Evolutionary conservation across 2,113 vertebrate species (phyloP).

Genomic region (Antigone vipio): DNA sequence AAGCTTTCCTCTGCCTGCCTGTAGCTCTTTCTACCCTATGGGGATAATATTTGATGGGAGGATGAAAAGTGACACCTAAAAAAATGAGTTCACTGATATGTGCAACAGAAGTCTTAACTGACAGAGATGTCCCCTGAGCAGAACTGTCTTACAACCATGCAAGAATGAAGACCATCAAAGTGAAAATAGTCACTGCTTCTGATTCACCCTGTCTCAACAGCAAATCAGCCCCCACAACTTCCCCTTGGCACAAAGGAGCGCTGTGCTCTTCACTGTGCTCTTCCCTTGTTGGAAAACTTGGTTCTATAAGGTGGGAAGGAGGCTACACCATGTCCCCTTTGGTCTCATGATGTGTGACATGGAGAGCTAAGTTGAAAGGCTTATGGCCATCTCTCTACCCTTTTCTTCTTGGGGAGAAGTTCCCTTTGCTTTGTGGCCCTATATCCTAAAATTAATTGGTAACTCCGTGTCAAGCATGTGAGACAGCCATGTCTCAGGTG

Average conservation of each 20-base stretch:
- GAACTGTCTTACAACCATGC: neutral
- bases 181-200: neutral
- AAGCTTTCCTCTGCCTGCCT: neutral
- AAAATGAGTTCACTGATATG: accelerated
- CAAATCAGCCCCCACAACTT: accelerated
- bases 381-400: neutral
- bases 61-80: neutral
- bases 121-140: neutral
- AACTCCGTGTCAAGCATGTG: neutral
- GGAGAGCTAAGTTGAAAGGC: neutral
- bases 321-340: neutral
- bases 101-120: neutral
- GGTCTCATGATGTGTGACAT: neutral
- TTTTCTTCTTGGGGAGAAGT: neutral
- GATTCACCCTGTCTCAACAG: neutral
- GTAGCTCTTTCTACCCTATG: neutral
- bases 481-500: neutral
- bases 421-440: neutral
- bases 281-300: neutral
- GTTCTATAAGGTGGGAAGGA: neutral
- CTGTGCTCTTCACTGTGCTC: no score
- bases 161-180: neutral
- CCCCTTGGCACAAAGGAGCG: neutral
- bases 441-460: neutral
- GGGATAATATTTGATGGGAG: neutral